phyloP scores from a whole-genome alignment of 2,113 vertebrate species.

The Nibea albiflora region DNA sequence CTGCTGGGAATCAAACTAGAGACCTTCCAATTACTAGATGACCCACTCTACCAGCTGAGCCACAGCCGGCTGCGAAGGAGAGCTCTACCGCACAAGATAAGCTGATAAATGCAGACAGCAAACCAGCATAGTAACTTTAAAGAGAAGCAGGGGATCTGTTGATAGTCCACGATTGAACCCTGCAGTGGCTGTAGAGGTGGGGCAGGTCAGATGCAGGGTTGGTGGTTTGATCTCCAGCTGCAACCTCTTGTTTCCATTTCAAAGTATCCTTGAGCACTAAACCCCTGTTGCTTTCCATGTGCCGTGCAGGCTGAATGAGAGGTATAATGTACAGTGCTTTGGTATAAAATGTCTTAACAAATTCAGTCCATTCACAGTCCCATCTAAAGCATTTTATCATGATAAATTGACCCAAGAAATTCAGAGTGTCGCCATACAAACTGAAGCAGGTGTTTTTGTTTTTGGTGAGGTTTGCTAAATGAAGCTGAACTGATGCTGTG shows the following conservation, averaged over 20 bases:
- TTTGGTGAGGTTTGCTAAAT: slow-evolving; percentile 18
- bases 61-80: too few species aligned
- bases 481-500: slow-evolving; percentile 22
- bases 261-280: slow-evolving; percentile 17
- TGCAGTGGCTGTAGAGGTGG: too few species aligned
- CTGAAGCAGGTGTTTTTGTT: slow-evolving; percentile 27
- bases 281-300: not conserved
- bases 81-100: not conserved
- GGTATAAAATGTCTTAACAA: slow-evolving; percentile 14
- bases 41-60: too few species aligned
- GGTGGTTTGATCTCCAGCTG: not conserved
- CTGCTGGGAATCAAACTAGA: too few species aligned
- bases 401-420: slow-evolving; percentile 28
- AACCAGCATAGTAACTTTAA: not conserved
- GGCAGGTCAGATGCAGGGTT: not conserved
- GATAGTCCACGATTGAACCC: not conserved
- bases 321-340: slow-evolving; percentile 13
- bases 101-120: not conserved
- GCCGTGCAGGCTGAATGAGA: slow-evolving; percentile 3
- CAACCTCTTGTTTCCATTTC: not conserved
- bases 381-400: slow-evolving; percentile 4
- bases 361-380: slow-evolving; percentile 38
- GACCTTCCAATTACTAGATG: too few species aligned
- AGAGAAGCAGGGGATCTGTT: not conserved
- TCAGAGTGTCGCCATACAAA: not conserved